These are phyloP conservation scores for Delphinapterus leucas DNA, from an alignment of 2,113 vertebrate genomes.

Conservation along the genomic window DNA sequence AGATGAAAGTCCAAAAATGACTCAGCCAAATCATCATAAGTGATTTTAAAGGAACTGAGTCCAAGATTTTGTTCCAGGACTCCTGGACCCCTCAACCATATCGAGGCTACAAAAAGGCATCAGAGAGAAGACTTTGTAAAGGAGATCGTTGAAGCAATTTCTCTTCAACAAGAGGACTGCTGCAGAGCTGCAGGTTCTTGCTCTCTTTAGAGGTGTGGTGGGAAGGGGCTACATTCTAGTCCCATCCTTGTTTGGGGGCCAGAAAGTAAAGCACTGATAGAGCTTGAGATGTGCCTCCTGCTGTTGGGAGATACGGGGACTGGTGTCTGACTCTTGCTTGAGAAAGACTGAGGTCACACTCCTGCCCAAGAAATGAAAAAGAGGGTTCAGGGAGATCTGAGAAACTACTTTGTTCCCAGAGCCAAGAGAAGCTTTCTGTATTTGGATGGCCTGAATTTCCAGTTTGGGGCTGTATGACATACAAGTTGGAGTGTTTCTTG, in stretches of 20 bases:
- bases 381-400: neutral
- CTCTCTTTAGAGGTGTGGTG: neutral
- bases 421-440: neutral
- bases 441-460: neutral
- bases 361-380: neutral
- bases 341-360: neutral
- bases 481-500: neutral
- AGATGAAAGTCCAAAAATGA: slow-evolving; percentile 1
- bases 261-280: neutral
- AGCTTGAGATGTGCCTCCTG: neutral
- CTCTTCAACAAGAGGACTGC: neutral
- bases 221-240: neutral
- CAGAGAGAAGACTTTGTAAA: neutral
- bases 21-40: slow-evolving; percentile 47
- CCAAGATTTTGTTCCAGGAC: slow-evolving; percentile 16
- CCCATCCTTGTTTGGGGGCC: neutral
- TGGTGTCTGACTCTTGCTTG: neutral
- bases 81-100: neutral
- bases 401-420: neutral
- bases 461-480: neutral
- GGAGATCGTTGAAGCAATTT: neutral
- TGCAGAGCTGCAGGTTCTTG: neutral
- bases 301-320: neutral
- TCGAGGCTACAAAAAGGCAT: slow-evolving; percentile 26
- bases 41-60: slow-evolving; percentile 50